Evolutionary conservation across 2,888 invertebrate species (phyloP).

Genomic region (Apotomis betuletana): DNA sequence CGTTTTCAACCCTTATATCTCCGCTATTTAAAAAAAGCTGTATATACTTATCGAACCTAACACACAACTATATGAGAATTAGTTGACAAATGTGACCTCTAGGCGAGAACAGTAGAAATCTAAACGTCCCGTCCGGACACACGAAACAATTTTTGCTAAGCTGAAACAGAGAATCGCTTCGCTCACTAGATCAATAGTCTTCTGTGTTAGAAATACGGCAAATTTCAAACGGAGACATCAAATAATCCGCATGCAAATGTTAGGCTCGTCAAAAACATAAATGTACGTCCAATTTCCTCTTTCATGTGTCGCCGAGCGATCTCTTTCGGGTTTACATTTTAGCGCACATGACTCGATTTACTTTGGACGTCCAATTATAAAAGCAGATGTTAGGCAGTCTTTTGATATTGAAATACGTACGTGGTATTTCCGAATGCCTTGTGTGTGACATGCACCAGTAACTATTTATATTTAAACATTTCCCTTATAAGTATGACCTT

Average conservation of each 20-base stretch:
- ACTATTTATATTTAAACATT: too few species aligned
- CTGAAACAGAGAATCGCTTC: too few species aligned
- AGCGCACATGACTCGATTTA: constrained; percentile 16
- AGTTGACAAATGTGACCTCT: too few species aligned
- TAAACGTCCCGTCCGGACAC: too few species aligned
- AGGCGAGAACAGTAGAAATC: too few species aligned
- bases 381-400: constrained; percentile 15
- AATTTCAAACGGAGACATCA: constrained; percentile 7
- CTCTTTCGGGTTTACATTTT: constrained; percentile 19
- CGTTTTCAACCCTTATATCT: too few species aligned
- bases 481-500: too few species aligned
- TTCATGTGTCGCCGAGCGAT: constrained; percentile 47
- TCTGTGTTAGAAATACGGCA: neutral
- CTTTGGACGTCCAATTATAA: constrained; percentile 11
- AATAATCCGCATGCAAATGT: constrained; percentile 15
- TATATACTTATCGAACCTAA: too few species aligned
- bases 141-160: too few species aligned
- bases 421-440: constrained; percentile 14
- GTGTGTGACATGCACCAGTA: neutral
- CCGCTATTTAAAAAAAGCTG: too few species aligned
- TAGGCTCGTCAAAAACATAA: constrained; percentile 29
- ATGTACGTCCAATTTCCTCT: constrained; percentile 56
- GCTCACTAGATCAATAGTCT: too few species aligned
- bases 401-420: constrained; percentile 15
- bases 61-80: too few species aligned